Percentiles rank a stretch among this genome's conserved stretches.
phyloP scores from a whole-genome alignment of 1,140 invertebrate genomes.

The Eufriesea mexicana region DNA sequence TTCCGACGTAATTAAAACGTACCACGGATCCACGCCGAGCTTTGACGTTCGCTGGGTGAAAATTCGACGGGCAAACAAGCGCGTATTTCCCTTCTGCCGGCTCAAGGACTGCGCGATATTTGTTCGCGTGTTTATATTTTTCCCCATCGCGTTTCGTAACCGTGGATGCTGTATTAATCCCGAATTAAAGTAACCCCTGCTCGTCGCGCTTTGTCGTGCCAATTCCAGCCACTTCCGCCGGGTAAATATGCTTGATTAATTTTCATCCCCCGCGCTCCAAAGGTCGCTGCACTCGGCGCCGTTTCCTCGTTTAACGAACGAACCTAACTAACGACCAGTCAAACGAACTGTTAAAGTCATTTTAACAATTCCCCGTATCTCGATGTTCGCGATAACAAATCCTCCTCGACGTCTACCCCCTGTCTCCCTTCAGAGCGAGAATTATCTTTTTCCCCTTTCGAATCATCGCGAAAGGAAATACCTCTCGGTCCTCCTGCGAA shows the following conservation, averaged over 20 bases:
- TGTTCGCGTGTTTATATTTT: background rate
- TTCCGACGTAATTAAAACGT: background rate
- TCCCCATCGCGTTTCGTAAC: background rate
- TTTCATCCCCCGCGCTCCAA: background rate
- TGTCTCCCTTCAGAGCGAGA: no score
- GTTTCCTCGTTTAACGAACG: background rate
- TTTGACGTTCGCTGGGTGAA: background rate
- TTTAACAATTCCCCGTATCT: background rate
- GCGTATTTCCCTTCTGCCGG: background rate
- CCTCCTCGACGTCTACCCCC: no score
- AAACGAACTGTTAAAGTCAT: background rate
- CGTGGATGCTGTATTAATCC: background rate
- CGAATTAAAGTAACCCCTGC: background rate
- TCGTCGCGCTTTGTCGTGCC: background rate
- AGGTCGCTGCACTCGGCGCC: background rate
- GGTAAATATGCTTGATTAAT: conserved; percentile 25
- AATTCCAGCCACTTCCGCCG: background rate
- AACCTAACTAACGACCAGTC: background rate
- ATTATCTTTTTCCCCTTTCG: no score
- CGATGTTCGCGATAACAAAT: background rate
- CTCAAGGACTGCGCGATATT: background rate
- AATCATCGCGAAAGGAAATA: no score
- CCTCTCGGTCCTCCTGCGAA: no score
- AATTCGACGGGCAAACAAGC: background rate
- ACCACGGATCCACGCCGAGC: no score